phyloP scores from a whole-genome alignment of 1,140 invertebrate species.

The Neuroterus valhalla region DNA sequence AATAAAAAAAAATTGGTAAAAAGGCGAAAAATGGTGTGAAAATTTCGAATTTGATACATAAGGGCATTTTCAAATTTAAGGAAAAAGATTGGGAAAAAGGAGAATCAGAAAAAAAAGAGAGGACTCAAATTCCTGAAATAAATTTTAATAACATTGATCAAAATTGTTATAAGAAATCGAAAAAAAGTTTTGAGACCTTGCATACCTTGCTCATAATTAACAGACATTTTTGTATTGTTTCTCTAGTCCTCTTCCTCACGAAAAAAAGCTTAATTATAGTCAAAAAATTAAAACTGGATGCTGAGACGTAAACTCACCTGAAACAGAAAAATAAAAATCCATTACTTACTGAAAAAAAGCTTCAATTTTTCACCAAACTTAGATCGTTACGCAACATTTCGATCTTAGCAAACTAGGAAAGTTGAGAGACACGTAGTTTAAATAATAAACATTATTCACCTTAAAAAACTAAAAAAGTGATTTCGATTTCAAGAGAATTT shows the following conservation, averaged over 20 bases:
- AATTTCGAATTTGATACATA: no score
- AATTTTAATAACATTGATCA: not conserved
- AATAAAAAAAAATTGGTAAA: no score
- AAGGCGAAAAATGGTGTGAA: no score
- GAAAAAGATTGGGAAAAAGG: no score
- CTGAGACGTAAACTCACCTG: not conserved
- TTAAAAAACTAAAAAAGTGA: no score
- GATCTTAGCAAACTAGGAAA: not conserved
- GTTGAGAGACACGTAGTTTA: not conserved
- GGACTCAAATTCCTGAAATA: not conserved
- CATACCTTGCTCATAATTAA: not conserved
- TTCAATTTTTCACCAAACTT: not conserved
- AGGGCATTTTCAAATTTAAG: no score
- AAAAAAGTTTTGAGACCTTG: not conserved
- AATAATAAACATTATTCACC: not conserved
- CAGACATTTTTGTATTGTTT: not conserved
- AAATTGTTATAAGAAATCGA: not conserved
- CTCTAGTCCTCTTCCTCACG: not conserved
- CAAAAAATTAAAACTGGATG: constrained; percentile 3
- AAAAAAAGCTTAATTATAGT: not conserved
- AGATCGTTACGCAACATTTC: constrained; percentile 4
- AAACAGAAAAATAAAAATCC: constrained; percentile 13
- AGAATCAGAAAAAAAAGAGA: no score
- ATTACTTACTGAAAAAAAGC: constrained; percentile 16
- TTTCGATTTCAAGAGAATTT: no score